phyloP scores from a whole-genome alignment of 1,140 invertebrate genomes.

The Mactra quadrangularis region DNA sequence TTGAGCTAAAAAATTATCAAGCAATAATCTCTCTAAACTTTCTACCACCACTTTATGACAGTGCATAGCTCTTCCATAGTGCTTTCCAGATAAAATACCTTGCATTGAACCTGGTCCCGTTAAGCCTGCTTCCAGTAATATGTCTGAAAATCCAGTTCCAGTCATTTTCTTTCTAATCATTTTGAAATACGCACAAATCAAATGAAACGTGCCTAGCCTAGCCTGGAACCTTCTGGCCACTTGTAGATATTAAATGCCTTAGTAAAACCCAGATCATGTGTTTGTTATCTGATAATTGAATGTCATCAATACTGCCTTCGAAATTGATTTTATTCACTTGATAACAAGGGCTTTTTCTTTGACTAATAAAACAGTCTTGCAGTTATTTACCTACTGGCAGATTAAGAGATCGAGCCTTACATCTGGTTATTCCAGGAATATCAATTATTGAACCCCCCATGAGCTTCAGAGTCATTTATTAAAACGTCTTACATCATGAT shows the following conservation, averaged over 20 bases:
- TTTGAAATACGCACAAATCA: conserved; percentile 59
- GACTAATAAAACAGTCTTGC: conserved; percentile 54
- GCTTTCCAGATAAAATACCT: conserved; percentile 58
- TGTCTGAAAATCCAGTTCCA: conserved; percentile 56
- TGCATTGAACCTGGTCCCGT: conserved; percentile 51
- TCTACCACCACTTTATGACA: conserved; percentile 59
- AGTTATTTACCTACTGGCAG: background rate
- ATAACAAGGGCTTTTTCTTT: conserved; percentile 38
- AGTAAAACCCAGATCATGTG: conserved; percentile 44
- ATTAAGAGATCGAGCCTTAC: conserved; percentile 3
- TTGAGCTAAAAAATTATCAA: too few species aligned
- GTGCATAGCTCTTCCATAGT: conserved; percentile 63
- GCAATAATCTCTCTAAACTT: too few species aligned
- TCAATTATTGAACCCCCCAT: background rate
- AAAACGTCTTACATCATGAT: conserved; percentile 66
- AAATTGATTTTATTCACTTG: background rate
- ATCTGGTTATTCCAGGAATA: background rate
- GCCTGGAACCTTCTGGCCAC: conserved; percentile 53
- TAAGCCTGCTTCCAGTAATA: conserved; percentile 55
- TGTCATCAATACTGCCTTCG: conserved; percentile 5
- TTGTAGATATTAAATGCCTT: background rate
- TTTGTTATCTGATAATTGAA: conserved; percentile 1
- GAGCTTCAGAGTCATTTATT: background rate
- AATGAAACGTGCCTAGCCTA: conserved; percentile 55
- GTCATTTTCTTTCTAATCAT: conserved; percentile 63